Base-by-base conservation (phyloP, 2,797 vertebrate species). In the Micropoecilia bifurca region DNA sequence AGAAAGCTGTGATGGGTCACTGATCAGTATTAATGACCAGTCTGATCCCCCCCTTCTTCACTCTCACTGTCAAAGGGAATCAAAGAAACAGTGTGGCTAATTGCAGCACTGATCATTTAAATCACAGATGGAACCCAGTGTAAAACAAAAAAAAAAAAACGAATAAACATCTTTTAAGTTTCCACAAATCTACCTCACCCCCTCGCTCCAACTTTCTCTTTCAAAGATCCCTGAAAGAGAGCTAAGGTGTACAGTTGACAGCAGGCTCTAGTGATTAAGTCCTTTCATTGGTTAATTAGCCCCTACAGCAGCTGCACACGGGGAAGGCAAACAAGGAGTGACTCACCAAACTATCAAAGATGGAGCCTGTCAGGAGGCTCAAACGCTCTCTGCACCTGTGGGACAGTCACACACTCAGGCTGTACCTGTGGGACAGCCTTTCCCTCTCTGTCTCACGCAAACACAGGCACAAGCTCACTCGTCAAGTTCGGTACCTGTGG, bases 221-320 rank as follows among this genome's bases (percentile, higher is more conserved):
- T 85, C 81, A 83, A 80, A 87, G 80, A 91, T 86, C 90, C 90
- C 91, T 92, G 86, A 94, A 90, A 89, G 91, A 84, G 80, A 89
- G 78, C 83, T 82, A 91, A 93, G 92, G 91, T 94, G 88, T 92
- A 84, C 75, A 84, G 87, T 80, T 93, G 93, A 93, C 91, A 93
- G 92, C 83, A 89, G 90, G 91, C 94, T 95, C 91, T 92, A 88
- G 92, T 91, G 94, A 94, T 94, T 93, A 93, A 91, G 92, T 93
- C 91, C 90, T 94, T 94, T 93, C 92, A 95, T 93, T 95, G 93
- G 92, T 95, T 96, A 96, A 96, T 96, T 96, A 96, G 95, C 94
- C 95, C 95, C 95, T 93, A 88, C 93, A 96, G 95, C 94, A 94
- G 93, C 91, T 76, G 89, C 92, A 92, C 91, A 91, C 90, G 92